Conservation (phyloP, 2,797 vertebrate genomes). For the Bradypodion ventrale region DNA sequence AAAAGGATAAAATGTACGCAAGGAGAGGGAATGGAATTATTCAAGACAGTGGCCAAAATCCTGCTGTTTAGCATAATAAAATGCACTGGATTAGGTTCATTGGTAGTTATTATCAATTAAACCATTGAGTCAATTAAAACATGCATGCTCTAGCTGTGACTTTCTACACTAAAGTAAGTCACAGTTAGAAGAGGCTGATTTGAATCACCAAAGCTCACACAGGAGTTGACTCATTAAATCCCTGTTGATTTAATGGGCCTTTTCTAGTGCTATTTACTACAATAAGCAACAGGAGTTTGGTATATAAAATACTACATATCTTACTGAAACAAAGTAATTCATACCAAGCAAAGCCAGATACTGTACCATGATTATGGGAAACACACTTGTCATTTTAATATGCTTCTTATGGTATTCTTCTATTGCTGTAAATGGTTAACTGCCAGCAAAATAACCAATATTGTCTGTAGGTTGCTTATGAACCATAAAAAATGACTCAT, state of each 20-base stretch:
- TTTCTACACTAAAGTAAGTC: too few species aligned
- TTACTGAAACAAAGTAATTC: constrained; percentile 20
- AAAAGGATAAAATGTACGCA: constrained; percentile 1
- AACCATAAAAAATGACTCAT: background rate
- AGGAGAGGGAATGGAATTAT: constrained; percentile 10
- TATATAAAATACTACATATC: background rate
- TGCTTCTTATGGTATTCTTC: background rate
- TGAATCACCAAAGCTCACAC: too few species aligned
- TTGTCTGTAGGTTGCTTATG: background rate
- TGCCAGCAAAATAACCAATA: background rate
- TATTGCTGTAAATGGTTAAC: background rate
- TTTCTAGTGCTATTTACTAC: too few species aligned
- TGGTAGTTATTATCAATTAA: too few species aligned
- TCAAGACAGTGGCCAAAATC: background rate
- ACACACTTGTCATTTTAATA: background rate
- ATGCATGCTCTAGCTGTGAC: too few species aligned
- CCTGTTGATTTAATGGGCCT: too few species aligned
- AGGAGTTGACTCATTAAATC: too few species aligned
- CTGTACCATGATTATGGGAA: background rate
- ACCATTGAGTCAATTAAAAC: too few species aligned
- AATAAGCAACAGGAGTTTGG: too few species aligned
- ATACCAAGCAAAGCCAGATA: constrained; percentile 12
- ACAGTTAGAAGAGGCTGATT: too few species aligned
- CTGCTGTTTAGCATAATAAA: too few species aligned
- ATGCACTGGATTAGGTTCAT: too few species aligned